Base-by-base conservation (phyloP, 1,140 invertebrate genomes). In the Callitettix versicolor region DNA sequence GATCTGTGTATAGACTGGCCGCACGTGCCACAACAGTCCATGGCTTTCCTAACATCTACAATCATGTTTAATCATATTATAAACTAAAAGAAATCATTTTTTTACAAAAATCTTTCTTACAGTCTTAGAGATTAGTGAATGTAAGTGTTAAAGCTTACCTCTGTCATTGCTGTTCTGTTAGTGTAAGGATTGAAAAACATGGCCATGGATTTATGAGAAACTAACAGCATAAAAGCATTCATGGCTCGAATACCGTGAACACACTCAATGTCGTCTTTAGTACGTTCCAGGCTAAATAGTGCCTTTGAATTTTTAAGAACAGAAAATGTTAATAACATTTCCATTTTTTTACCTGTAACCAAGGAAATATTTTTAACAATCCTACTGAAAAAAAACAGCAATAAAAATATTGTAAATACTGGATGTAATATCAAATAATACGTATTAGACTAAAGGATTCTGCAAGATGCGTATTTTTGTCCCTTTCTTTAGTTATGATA, bases 1-100 rank as follows among this genome's bases (percentile, higher is more conserved):
- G 81, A 68, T 87, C 85, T 1, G 85, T 87, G 60, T 87, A 86
- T 2, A 87, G 68, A 62, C 82, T 85, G 0, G 85, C 83, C 1
- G 82, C 84, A 42, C 84, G 73, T 21, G 79, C 82, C 17, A 86
- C 68, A 1, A 85, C 79, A 1, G 81, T 81, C 81, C 82, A 86
- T 0, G 80, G 77, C 71, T 77, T 76, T 0, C 79, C 78, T 42
- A 85, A 71, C 56, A 73, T 73, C 81, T 84, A 60, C 34, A 43
- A 38, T 43, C 12, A 55, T 55, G 5, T n/a, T n/a, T n/a, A n/a
- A n/a, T n/a, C n/a, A n/a, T 50, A 38, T 49, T 21, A 44, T 5
- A 24, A 21, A 24, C 9, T 14, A 48, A 9, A 17, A 9, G 20
- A 30, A 44, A 44, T 12, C 42, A 44, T n/a, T 18, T 9, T 20